phyloP scores from a whole-genome alignment of 2,888 invertebrate species.

The Acrocera orbiculus region DNA sequence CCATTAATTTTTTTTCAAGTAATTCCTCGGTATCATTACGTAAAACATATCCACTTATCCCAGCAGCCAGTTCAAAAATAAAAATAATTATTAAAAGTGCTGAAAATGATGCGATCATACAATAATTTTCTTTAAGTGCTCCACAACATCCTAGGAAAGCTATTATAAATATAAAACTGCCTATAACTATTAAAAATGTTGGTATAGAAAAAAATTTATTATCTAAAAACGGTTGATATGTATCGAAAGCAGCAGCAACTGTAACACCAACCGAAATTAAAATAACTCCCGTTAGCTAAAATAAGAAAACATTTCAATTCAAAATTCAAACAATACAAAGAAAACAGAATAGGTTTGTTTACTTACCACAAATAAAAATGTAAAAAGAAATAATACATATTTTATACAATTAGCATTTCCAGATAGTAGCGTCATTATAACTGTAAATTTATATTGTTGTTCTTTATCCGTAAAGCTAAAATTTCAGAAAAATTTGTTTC shows the following conservation, averaged over 20 bases:
- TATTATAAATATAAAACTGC: slow-evolving; percentile 49
- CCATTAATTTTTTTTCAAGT: slow-evolving; percentile 35
- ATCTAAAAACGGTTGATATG: slow-evolving; percentile 49
- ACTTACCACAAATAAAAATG: slow-evolving; percentile 59
- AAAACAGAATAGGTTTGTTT: neutral
- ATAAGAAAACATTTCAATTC: slow-evolving; percentile 4
- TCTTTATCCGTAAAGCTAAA: no score
- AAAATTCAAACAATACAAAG: neutral
- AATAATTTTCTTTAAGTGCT: slow-evolving; percentile 66
- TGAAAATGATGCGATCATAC: slow-evolving; percentile 58
- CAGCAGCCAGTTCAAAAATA: slow-evolving; percentile 56
- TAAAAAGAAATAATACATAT: slow-evolving; percentile 54
- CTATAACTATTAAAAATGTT: slow-evolving; percentile 51
- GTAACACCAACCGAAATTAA: slow-evolving; percentile 57
- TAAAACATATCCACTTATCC: slow-evolving; percentile 53
- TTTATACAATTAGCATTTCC: slow-evolving; percentile 43
- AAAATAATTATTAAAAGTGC: slow-evolving; percentile 50
- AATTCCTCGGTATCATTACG: slow-evolving; percentile 36
- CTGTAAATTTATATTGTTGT: no score
- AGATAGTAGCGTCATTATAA: slow-evolving; percentile 30
- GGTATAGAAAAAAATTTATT: slow-evolving; percentile 55
- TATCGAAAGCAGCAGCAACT: slow-evolving; percentile 44
- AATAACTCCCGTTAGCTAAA: slow-evolving; percentile 64
- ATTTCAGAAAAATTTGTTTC: no score
- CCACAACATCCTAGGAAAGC: slow-evolving; percentile 81